Percentiles rank a stretch among this genome's conserved stretches.
Evolutionary conservation across 2,113 vertebrate species (phyloP).

Genomic region (Neotragus moschatus): DNA sequence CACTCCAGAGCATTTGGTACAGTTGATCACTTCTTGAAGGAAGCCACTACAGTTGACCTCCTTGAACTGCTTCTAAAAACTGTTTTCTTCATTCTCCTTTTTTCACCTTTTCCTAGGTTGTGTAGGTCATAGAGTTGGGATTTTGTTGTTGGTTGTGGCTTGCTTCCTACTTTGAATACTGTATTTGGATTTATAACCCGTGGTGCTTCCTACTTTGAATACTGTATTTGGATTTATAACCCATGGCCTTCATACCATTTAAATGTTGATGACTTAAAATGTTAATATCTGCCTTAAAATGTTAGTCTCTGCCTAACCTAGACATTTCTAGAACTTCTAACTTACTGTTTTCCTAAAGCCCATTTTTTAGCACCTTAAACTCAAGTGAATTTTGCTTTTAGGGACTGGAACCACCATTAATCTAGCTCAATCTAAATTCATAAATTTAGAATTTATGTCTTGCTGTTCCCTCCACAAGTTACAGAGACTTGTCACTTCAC

Average conservation of each 20-base stretch:
- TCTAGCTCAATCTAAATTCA: not conserved
- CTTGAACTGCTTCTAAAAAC: slow-evolving; percentile 5
- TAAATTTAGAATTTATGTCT: not conserved
- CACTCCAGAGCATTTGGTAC: not conserved
- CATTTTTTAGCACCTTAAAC: not conserved
- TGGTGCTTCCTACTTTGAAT: not conserved
- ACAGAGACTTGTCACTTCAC: not conserved
- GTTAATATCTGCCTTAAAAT: not conserved
- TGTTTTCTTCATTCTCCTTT: not conserved
- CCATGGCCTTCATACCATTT: not conserved
- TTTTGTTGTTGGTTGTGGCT: not conserved
- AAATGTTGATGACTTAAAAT: not conserved
- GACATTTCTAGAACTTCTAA: not conserved
- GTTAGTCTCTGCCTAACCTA: not conserved
- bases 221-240: not conserved
- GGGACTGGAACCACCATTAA: not conserved
- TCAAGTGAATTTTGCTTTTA: not conserved
- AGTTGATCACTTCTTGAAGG: not conserved
- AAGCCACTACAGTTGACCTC: not conserved
- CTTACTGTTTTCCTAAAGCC: not conserved
- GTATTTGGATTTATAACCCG: not conserved
- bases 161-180: not conserved
- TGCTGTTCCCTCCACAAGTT: not conserved
- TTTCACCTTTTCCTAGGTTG: not conserved
- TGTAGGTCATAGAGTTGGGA: not conserved